Base-by-base conservation (phyloP, 2,113 vertebrate genomes). In the Sciurus niger region DNA sequence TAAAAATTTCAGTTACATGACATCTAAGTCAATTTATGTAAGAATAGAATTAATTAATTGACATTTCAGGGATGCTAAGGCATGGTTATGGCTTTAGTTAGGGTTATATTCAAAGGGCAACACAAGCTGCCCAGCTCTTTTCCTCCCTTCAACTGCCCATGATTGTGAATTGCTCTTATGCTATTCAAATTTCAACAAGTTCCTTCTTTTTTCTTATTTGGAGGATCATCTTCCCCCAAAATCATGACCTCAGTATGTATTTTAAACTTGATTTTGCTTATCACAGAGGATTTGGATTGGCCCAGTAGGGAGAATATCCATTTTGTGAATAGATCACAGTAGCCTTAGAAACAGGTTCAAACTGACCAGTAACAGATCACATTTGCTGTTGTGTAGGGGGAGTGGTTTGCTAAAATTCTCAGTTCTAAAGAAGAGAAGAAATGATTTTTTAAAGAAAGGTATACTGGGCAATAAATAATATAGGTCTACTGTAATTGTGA, bases 371-470 rank as follows among this genome's bases (percentile, higher is more conserved):
- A 18, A 40, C 16, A 84, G 37, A 76, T 53, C 3, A 60, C 46
- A 70, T 84, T 37, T 63, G 7, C 48, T 77, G 10, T 68, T 48
- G 8, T 73, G 5, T 48, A 63, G 1, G 8, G n/a, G 12, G 8
- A 72, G 10, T 58, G 43, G 34, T 58, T 94, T 84, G 55, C 63
- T 84, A 87, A 70, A 84, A 82, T 68, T 83, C 18, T 68, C 51
- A 89, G 58, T 93, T 86, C 5, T 30, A 67, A 60, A 55, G 24
- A 95, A 88, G 22, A 93, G 48, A 89, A 95, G 40, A 93, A 65
- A 89, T 65, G 43, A 88, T 74, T 93, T 65, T 79, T 84, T 74
- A 84, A 94, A 86, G 46, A 93, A 96, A 95, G 6, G 24, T 53
- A 86, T 37, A 30, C 76, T 93, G 70, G 14, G 16, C 30, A 55